phyloP scores from a whole-genome alignment of 2,113 vertebrate species.

The Lampris megalopsis region DNA sequence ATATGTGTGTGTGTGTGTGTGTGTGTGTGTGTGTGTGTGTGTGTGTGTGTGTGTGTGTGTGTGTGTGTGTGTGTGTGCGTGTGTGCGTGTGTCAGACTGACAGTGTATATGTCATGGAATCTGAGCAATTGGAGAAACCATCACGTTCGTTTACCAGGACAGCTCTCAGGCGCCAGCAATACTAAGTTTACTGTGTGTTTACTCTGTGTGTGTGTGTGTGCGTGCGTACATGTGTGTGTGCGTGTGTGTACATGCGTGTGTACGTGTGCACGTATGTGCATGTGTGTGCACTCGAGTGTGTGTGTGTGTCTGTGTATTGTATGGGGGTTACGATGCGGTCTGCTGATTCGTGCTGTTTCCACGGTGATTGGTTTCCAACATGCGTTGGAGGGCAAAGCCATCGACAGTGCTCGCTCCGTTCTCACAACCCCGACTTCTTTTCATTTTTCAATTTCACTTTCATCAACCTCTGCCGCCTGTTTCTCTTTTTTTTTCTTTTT shows the following conservation, averaged over 20 bases:
- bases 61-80: background rate
- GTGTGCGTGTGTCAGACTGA: slow-evolving; percentile 58
- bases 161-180: slow-evolving; percentile 67
- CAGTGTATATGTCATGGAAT: slow-evolving; percentile 69
- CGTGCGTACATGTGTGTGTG: background rate
- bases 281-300: slow-evolving; percentile 3
- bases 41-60: too few relatives aligned
- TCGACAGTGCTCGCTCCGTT: slow-evolving; percentile 62
- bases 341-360: slow-evolving; percentile 76
- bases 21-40: too few relatives aligned
- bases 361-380: slow-evolving; percentile 81
- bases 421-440: slow-evolving; percentile 63
- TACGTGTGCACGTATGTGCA: slow-evolving; percentile 9
- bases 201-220: too few relatives aligned
- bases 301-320: slow-evolving; percentile 16
- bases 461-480: slow-evolving; percentile 71
- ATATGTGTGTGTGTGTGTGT: slow-evolving; percentile 45
- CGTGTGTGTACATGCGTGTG: slow-evolving; percentile 4
- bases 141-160: slow-evolving; percentile 73
- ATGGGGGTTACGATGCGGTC: slow-evolving; percentile 41
- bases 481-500: slow-evolving; percentile 14
- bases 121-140: slow-evolving; percentile 64
- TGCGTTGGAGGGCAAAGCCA: slow-evolving; percentile 59
- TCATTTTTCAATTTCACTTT: slow-evolving; percentile 82
- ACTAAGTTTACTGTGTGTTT: slow-evolving; percentile 45